phyloP scores from a whole-genome alignment of 1,140 invertebrate genomes.

The Acromyrmex echinatior region DNA sequence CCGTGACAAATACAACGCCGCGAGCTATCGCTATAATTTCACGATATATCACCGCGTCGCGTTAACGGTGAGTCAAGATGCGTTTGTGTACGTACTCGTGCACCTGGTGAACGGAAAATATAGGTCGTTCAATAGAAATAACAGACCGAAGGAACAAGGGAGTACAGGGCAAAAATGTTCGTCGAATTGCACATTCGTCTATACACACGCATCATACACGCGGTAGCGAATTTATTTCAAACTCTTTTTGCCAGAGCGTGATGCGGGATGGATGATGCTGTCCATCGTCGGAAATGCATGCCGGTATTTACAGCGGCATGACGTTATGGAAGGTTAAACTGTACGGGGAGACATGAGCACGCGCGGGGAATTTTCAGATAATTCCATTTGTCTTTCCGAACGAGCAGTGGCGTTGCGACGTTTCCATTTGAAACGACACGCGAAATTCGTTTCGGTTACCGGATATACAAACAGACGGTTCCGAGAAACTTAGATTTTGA shows the following conservation, averaged over 20 bases:
- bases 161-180: slow-evolving; percentile 33
- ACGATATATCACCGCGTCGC: slow-evolving; percentile 22
- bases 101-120: slow-evolving; percentile 32
- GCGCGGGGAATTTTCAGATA: slow-evolving; percentile 43
- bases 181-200: slow-evolving; percentile 8
- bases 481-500: not conserved
- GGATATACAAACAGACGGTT: not conserved
- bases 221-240: not conserved
- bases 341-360: not conserved
- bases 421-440: slow-evolving; percentile 14
- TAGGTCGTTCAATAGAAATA: slow-evolving; percentile 32
- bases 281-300: slow-evolving; percentile 28
- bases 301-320: slow-evolving; percentile 17
- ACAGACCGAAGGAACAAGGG: slow-evolving; percentile 23
- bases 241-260: not conserved
- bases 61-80: slow-evolving; percentile 30
- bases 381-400: slow-evolving; percentile 45
- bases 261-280: too few relatives aligned
- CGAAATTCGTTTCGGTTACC: not conserved
- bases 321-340: slow-evolving; percentile 6
- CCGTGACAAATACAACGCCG: slow-evolving; percentile 46
- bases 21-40: slow-evolving; percentile 44
- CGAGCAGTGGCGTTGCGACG: not conserved
- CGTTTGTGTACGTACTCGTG: not conserved
- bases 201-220: too few relatives aligned